phyloP scores from a whole-genome alignment of 2,888 invertebrate genomes.

The Brachynemurus nebulosus region DNA sequence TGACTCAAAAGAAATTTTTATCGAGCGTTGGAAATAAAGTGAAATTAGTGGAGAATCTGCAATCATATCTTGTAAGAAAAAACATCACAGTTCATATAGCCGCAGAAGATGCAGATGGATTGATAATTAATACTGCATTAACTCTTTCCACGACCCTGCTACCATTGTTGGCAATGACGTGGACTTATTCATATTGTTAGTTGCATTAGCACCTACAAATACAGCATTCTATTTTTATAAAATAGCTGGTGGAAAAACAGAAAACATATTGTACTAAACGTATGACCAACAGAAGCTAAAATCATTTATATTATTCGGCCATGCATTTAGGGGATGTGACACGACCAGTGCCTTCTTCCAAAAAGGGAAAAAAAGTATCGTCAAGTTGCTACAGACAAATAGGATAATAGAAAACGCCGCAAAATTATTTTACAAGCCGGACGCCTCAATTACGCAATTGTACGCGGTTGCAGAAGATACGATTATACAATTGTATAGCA shows the following conservation, averaged over 20 bases:
- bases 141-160: background rate
- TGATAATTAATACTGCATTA: background rate
- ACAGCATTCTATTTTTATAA: background rate
- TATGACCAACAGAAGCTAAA: background rate
- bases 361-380: background rate
- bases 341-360: background rate
- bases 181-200: background rate
- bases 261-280: background rate
- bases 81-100: background rate
- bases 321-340: background rate
- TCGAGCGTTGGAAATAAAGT: background rate
- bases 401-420: background rate
- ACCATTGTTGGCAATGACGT: background rate
- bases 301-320: background rate
- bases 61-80: background rate
- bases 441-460: background rate
- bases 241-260: too few relatives aligned
- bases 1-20: background rate
- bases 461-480: background rate
- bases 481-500: background rate
- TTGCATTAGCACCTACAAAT: background rate
- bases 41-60: background rate
- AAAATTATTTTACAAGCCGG: background rate
- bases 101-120: background rate
- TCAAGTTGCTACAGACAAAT: background rate